Percentiles rank a stretch among this genome's conserved stretches.
phyloP scores from a whole-genome alignment of 2,888 invertebrate species.

The Elmis aenea region DNA sequence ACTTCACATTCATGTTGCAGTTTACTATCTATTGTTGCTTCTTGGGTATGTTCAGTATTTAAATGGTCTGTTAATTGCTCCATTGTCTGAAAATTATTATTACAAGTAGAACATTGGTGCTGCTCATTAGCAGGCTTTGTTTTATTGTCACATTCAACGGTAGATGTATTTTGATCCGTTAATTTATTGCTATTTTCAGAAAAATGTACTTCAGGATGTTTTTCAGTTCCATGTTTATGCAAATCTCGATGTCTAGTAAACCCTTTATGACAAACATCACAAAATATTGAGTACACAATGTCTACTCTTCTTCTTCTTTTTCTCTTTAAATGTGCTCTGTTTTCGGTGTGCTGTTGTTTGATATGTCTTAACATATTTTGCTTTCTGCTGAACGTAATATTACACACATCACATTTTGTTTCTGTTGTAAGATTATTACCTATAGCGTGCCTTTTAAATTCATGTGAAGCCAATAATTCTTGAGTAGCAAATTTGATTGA shows the following conservation, averaged over 20 bases:
- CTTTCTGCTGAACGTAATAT: constrained; percentile 7
- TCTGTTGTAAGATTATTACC: neutral
- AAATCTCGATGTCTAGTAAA: constrained; percentile 20
- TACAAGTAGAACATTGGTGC: too few species aligned
- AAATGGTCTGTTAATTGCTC: neutral
- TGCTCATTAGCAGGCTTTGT: too few species aligned
- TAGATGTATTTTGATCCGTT: too few species aligned
- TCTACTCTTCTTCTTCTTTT: constrained; percentile 15
- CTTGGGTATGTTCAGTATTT: constrained; percentile 1
- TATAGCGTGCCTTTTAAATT: constrained; percentile 6
- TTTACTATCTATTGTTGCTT: neutral
- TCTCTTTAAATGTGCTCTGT: constrained; percentile 7
- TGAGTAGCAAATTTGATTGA: constrained; percentile 5
- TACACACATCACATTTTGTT: constrained; percentile 10
- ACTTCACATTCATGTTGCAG: constrained; percentile 23
- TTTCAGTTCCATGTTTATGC: constrained; percentile 14
- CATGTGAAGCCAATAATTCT: constrained; percentile 6
- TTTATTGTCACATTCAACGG: too few species aligned
- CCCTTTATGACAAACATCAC: constrained; percentile 22
- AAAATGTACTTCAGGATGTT: constrained; percentile 5
- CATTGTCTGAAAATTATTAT: too few species aligned
- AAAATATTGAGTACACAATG: constrained; percentile 19
- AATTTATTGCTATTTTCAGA: neutral
- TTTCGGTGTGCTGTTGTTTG: constrained; percentile 14
- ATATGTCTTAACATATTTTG: constrained; percentile 11